Conservation (phyloP, 2,888 invertebrate species). For the Callyntrura guangdongensis region DNA sequence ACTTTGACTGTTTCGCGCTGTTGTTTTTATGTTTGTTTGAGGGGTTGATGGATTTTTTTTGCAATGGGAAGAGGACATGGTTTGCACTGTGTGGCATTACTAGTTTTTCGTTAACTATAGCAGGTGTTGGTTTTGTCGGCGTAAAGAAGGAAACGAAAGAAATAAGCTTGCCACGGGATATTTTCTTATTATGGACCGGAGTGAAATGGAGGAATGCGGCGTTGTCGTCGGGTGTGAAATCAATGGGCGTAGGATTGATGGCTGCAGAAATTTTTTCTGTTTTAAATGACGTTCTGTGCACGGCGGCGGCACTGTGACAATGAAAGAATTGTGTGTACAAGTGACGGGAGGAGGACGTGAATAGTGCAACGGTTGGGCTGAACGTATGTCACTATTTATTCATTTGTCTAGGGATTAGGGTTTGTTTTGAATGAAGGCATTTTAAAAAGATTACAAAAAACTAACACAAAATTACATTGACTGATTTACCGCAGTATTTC, state of each 20-base stretch:
- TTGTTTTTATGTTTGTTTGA: neutral
- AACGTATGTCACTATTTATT: too few relatives aligned
- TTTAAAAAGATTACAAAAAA: too few relatives aligned
- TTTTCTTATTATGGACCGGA: neutral
- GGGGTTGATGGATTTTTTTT: slow-evolving; percentile 9
- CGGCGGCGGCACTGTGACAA: neutral
- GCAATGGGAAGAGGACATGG: neutral
- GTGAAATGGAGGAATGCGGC: neutral
- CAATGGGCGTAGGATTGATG: neutral
- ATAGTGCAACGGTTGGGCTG: too few relatives aligned
- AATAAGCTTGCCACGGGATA: slow-evolving; percentile 8
- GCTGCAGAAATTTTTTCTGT: neutral
- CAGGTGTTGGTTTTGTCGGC: neutral
- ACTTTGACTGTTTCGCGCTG: slow-evolving; percentile 7
- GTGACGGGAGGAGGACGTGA: neutral
- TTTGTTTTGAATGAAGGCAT: too few relatives aligned
- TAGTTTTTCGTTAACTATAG: slow-evolving; percentile 5
- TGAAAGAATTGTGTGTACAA: neutral
- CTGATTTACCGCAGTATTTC: too few relatives aligned
- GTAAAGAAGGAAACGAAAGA: neutral
- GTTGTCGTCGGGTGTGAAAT: neutral
- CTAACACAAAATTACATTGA: too few relatives aligned
- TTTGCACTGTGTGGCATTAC: neutral
- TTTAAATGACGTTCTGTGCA: too few relatives aligned
- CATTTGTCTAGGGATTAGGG: too few relatives aligned